These are phyloP conservation scores for Spodoptera exigua DNA, from an alignment of 2,888 invertebrate genomes.

Conservation along the genomic window DNA sequence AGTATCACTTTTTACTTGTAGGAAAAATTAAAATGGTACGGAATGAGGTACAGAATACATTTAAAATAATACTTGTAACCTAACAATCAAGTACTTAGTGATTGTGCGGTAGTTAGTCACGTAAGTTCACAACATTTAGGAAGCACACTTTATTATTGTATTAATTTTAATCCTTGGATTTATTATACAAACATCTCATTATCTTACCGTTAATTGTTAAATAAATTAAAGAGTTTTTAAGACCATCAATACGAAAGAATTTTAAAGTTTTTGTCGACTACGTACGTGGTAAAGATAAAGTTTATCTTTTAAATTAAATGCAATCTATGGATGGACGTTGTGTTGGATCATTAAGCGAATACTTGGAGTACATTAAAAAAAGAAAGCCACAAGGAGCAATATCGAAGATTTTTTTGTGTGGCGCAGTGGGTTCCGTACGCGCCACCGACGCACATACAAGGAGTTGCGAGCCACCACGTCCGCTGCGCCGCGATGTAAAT, in stretches of 20 bases:
- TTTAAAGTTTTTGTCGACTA: slow-evolving; percentile 49
- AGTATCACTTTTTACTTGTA: slow-evolving; percentile 16
- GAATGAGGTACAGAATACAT: slow-evolving; percentile 14
- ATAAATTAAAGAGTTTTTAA: slow-evolving; percentile 38
- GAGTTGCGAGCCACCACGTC: slow-evolving; percentile 82
- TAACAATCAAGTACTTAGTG: slow-evolving; percentile 18
- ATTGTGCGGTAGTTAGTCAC: neutral
- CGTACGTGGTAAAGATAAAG: slow-evolving; percentile 55
- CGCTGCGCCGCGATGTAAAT: slow-evolving; percentile 84
- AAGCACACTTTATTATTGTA: neutral
- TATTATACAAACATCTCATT: slow-evolving; percentile 4
- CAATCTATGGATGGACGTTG: slow-evolving; percentile 72
- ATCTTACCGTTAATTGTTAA: slow-evolving; percentile 28
- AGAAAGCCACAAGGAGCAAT: slow-evolving; percentile 78
- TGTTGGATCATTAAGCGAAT: slow-evolving; percentile 79
- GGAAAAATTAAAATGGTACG: slow-evolving; percentile 26
- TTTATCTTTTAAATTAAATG: slow-evolving; percentile 72
- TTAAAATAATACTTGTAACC: slow-evolving; percentile 19
- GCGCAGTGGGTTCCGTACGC: slow-evolving; percentile 78
- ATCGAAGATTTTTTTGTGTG: slow-evolving; percentile 83
- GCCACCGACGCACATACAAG: slow-evolving; percentile 79
- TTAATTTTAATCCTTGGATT: slow-evolving; percentile 3
- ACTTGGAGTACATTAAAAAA: slow-evolving; percentile 77
- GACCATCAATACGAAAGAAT: slow-evolving; percentile 28
- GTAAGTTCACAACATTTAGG: slow-evolving; percentile 8